Evolutionary conservation across 2,888 invertebrate genomes (phyloP).

Genomic region (Torymus aiolomorphi): DNA sequence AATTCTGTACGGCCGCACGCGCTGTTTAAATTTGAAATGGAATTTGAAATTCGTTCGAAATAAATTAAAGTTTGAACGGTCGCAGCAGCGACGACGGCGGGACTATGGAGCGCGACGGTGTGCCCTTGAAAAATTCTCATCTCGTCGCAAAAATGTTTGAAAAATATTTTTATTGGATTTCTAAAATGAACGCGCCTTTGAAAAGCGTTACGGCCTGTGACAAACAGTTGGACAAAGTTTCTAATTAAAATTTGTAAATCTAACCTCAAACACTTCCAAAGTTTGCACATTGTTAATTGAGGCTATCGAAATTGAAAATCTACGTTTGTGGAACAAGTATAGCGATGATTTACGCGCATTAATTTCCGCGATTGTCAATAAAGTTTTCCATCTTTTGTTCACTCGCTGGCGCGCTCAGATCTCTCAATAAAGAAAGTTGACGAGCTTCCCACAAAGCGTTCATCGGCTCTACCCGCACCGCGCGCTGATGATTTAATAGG

Average conservation of each 20-base stretch:
- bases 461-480: background rate
- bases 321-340: background rate
- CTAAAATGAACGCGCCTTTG: too few relatives aligned
- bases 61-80: too few relatives aligned
- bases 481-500: constrained; percentile 30
- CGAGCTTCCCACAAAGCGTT: constrained; percentile 35
- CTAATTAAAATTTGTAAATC: too few relatives aligned
- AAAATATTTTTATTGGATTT: too few relatives aligned
- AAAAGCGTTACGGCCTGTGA: too few relatives aligned
- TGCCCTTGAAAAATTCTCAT: too few relatives aligned
- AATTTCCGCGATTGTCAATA: constrained; percentile 15
- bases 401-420: background rate
- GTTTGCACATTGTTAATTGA: too few relatives aligned
- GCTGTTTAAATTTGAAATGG: background rate
- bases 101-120: too few relatives aligned
- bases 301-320: background rate
- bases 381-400: constrained; percentile 4
- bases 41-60: background rate
- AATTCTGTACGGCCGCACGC: background rate
- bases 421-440: constrained; percentile 11
- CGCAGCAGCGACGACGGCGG: too few relatives aligned
- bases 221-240: too few relatives aligned
- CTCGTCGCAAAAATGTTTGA: too few relatives aligned
- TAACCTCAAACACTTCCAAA: too few relatives aligned
- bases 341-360: constrained; percentile 1